These are phyloP conservation scores for Seriola aureovittata DNA, from an alignment of 2,113 vertebrate species.

Conservation along the genomic window DNA sequence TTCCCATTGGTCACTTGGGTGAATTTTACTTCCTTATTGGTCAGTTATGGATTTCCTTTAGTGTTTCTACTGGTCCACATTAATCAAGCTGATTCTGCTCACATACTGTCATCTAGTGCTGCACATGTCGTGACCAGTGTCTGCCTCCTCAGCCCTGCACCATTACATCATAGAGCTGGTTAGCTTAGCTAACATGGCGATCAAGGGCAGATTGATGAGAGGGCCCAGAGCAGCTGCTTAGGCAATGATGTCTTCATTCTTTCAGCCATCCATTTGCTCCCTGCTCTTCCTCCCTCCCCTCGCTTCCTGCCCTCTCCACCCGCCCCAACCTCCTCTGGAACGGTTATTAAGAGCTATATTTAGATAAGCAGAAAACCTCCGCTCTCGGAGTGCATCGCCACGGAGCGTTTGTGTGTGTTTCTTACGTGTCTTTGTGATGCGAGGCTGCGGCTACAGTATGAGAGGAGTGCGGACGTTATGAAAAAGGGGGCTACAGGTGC, in stretches of 20 bases:
- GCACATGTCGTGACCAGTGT: not conserved
- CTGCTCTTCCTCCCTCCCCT: constrained; percentile 16
- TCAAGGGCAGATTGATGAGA: constrained; percentile 67
- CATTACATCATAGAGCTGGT: constrained; percentile 14
- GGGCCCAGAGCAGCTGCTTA: constrained; percentile 59
- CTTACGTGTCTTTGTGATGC: constrained; percentile 15
- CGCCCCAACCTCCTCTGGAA: constrained; percentile 51
- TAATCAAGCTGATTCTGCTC: not conserved
- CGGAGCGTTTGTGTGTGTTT: constrained; percentile 35
- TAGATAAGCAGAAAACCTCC: constrained; percentile 61
- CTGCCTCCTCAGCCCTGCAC: not conserved
- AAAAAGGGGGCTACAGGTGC: constrained; percentile 37
- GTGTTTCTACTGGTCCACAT: not conserved
- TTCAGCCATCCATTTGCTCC: constrained; percentile 57
- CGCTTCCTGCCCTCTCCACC: constrained; percentile 61
- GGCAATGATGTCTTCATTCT: constrained; percentile 69
- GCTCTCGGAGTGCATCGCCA: not conserved
- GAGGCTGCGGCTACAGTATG: constrained; percentile 39
- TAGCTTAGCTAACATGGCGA: constrained; percentile 42
- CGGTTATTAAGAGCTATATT: constrained; percentile 72
- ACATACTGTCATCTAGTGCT: not conserved
- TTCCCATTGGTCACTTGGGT: not conserved
- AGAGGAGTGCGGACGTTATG: constrained; percentile 47
- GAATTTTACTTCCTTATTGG: not conserved
- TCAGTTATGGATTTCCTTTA: constrained; percentile 27